These are phyloP conservation scores for Poeciliopsis gracilis DNA, from an alignment of 2,797 vertebrate genomes.

Conservation along the genomic window DNA sequence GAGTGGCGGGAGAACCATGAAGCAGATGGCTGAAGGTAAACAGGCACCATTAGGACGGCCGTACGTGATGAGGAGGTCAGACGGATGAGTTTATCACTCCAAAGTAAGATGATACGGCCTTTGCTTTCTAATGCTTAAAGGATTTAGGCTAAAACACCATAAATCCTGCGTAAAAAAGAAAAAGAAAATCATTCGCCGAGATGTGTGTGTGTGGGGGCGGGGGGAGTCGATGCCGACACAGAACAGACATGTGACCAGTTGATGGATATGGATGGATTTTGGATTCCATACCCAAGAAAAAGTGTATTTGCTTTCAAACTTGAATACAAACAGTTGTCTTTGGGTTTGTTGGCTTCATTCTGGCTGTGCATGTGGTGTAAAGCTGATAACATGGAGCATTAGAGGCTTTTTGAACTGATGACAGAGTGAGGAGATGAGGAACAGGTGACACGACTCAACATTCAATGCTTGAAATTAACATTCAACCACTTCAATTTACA, in stretches of 20 bases:
- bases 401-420: slow-evolving; percentile 1
- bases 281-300: neutral
- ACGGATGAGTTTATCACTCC: neutral
- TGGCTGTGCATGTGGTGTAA: neutral
- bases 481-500: slow-evolving; percentile 9
- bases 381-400: slow-evolving; percentile 6
- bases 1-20: slow-evolving; percentile 25
- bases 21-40: slow-evolving; percentile 23
- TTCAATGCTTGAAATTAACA: slow-evolving; percentile 26
- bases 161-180: neutral
- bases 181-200: neutral
- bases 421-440: slow-evolving; percentile 7
- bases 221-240: neutral
- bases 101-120: neutral
- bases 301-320: neutral
- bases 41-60: neutral
- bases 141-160: neutral
- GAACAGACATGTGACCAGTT: neutral
- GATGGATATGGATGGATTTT: neutral
- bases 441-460: slow-evolving; percentile 13
- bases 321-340: neutral
- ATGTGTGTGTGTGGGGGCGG: too few relatives aligned
- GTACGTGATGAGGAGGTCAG: neutral
- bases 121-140: neutral
- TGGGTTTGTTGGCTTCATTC: neutral